phyloP scores from a whole-genome alignment of 2,888 invertebrate species.

The Tenthredo distinguenda region DNA sequence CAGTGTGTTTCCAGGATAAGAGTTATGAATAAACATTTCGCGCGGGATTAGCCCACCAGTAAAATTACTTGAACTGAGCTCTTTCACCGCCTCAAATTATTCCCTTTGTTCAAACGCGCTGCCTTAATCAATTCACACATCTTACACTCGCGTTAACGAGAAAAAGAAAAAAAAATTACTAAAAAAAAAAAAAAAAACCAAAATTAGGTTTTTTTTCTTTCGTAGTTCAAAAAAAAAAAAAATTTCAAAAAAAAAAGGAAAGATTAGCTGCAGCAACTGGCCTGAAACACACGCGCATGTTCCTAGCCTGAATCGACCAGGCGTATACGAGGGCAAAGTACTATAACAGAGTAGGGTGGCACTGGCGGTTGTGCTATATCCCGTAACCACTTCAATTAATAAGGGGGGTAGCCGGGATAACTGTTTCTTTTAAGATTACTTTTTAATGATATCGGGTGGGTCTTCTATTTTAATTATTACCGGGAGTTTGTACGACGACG shows the following conservation, averaged over 20 bases:
- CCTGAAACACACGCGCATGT: not conserved
- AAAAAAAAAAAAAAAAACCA: not conserved
- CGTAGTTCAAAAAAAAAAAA: not conserved
- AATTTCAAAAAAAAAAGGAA: not conserved
- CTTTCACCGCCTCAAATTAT: not conserved
- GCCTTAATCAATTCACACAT: not conserved
- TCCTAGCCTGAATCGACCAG: not conserved
- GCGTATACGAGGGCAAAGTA: slow-evolving; percentile 6
- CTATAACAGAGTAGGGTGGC: slow-evolving; percentile 4
- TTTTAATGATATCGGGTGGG: slow-evolving; percentile 51
- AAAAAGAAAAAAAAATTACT: not conserved
- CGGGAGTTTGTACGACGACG: slow-evolving; percentile 1
- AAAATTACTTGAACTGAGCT: slow-evolving; percentile 67
- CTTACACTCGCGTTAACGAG: not conserved
- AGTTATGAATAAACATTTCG: slow-evolving; percentile 74
- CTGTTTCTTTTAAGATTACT: slow-evolving; percentile 48
- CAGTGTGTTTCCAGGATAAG: slow-evolving; percentile 55
- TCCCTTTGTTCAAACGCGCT: slow-evolving; percentile 47
- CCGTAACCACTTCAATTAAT: slow-evolving; percentile 45
- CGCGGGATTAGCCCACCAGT: slow-evolving; percentile 64
- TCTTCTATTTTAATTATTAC: slow-evolving; percentile 45
- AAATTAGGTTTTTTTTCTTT: not conserved
- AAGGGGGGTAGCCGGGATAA: slow-evolving; percentile 38
- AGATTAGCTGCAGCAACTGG: slow-evolving; percentile 2
- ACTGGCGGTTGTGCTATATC: slow-evolving; percentile 12